Base-by-base conservation (phyloP, 1,140 invertebrate species). In the Saxidomus purpurata region DNA sequence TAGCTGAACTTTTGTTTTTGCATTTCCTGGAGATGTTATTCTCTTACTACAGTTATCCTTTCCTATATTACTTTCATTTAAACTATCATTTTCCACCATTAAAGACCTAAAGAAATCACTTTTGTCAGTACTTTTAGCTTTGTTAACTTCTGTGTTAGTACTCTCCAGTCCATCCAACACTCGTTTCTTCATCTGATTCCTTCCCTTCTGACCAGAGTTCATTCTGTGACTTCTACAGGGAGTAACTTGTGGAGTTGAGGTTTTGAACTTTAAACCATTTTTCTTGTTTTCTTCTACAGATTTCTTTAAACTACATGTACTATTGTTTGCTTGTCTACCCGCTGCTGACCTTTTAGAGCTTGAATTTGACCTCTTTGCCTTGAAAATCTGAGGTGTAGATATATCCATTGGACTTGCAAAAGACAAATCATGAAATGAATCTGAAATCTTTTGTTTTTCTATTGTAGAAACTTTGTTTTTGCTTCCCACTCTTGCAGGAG, bases 21-120 rank as follows among this genome's bases (percentile, higher is more conserved):
- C 8, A 25, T 19, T 34, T 81, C 47, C 34, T 61, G n/a, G n/a
- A 1, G 77, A 34, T 28, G 55, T 81, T 61, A 25, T 59, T 25
- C 19, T 63, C 59, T 63, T 71, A 28, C 4, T 38, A 36, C 15
- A n/a, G 19, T 43, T 15, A 61, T 67, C 34, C 40, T 61, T 36
- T 1, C 19, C 61, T 71, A 85, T 38, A 17, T 74, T 55, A 71
- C n/a, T 67, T 43, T 87, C 85, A n/a, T 87, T 43, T 52, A 77
- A 43, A 49, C 85, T 87, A n/a, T 49, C 55, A 87, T 85, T 74
- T 49, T 85, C 83, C 0, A 82, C 59, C 11, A 81, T 36, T 43
- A 89, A 63, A 76, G 79, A 86, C 52, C 63, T 80, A n/a, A 90
- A 81, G 43, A 85, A 90, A 38, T 86, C 82, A 86, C 89, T 90